Conservation (phyloP, 2,797 vertebrate species). For the Chiloscyllium punctatum region DNA sequence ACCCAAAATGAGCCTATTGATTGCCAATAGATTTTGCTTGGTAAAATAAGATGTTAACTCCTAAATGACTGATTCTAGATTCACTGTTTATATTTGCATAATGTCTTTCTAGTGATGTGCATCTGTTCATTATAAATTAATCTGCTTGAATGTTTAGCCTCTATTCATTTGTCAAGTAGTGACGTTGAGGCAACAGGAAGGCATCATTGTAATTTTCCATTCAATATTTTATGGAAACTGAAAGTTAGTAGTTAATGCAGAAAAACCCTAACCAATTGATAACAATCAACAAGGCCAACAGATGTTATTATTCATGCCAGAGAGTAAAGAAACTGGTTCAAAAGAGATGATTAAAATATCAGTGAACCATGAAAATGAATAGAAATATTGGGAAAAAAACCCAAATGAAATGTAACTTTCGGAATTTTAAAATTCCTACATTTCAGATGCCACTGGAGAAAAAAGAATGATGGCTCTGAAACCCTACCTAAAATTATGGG, state of each 20-base stretch:
- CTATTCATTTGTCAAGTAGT: background rate
- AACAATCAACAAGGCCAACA: background rate
- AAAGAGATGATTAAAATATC: background rate
- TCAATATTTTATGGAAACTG: background rate
- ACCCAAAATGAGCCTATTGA: background rate
- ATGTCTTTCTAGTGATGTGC: background rate
- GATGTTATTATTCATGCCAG: background rate
- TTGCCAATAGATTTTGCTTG: background rate
- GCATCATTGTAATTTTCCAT: too few species aligned
- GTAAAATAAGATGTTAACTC: background rate
- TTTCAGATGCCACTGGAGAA: background rate
- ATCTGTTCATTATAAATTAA: background rate
- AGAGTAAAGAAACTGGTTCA: background rate
- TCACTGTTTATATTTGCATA: background rate
- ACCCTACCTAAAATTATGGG: background rate
- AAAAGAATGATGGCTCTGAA: background rate
- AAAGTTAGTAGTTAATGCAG: background rate
- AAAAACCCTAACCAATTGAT: background rate
- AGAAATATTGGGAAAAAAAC: background rate
- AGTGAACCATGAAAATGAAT: background rate
- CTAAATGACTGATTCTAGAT: background rate
- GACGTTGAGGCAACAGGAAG: background rate
- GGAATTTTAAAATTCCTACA: background rate
- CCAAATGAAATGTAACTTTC: background rate
- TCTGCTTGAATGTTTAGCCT: background rate